Evolutionary conservation across 2,797 vertebrate species (phyloP).

Genomic region (Cuculus canorus): DNA sequence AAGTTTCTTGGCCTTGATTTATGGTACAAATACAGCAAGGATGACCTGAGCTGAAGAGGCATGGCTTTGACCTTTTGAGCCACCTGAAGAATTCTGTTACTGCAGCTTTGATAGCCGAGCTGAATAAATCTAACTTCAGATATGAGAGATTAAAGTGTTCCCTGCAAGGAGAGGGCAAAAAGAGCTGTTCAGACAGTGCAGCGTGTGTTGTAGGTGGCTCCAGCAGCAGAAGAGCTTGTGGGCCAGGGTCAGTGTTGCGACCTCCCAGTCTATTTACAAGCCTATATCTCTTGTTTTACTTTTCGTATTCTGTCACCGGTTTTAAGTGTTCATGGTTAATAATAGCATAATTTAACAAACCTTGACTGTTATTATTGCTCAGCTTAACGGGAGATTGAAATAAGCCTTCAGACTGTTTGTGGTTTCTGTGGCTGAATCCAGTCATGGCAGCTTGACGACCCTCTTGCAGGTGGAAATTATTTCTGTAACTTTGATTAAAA

Average conservation of each 20-base stretch:
- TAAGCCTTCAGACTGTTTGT: background rate
- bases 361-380: background rate
- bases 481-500: background rate
- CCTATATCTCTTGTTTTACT: accelerated
- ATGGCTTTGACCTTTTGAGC: background rate
- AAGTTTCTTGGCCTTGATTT: background rate
- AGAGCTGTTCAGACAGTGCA: background rate
- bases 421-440: background rate
- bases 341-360: background rate
- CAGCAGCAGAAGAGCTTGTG: background rate
- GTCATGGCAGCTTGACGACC: background rate
- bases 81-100: background rate
- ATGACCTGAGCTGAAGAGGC: background rate
- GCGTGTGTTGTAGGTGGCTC: background rate
- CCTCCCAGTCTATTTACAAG: background rate
- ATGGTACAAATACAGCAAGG: background rate
- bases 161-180: background rate
- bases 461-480: background rate
- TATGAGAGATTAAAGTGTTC: background rate
- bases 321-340: background rate
- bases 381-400: background rate
- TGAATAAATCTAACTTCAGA: slow-evolving; percentile 1
- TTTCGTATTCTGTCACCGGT: background rate
- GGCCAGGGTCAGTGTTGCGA: background rate
- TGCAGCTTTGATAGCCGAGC: background rate